Base-by-base conservation (phyloP, 1,140 invertebrate genomes). In the Chironomus striatipennis region DNA sequence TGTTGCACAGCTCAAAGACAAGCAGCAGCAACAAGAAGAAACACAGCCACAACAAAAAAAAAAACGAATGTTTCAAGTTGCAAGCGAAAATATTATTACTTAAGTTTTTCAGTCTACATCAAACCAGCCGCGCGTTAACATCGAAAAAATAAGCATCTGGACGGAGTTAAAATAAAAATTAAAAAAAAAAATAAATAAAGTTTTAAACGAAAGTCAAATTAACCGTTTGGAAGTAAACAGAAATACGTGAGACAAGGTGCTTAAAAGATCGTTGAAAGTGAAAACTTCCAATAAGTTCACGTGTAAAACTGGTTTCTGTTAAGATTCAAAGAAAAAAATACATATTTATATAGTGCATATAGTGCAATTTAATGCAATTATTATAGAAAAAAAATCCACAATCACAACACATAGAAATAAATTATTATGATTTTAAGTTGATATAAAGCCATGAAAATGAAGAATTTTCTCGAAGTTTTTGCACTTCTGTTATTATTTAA, bases 91-190 rank as follows among this genome's bases (percentile, higher is more conserved):
- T 9, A 17, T 18, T 17, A 70, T 70, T 70, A 34, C 24, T 34
- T 34, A 34, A 34, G 24, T 70, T 21, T 20, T 70, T 70, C 64
- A 70, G 65, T 70, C 65, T 7, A 70, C 65, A 70, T 70, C 65
- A 21, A 70, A 21, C 65, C 65, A 21, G 65, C 65, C 17, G 17
- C 18, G 65, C 18, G 18, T 70, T 18, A 70, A 70, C 65, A 70
- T 18, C 65, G 17, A 20, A 70, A 70, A 70, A 9, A n/a, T n/a
- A n/a, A 57, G 47, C 47, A 57, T 57, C 18, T 70, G 0, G 9
- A 20, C 65, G 17, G 8, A n/a, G 17, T 20, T 18, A 17, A 70
- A n/a, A n/a, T n/a, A n/a, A n/a, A n/a, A n/a, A n/a, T n/a, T n/a
- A n/a, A n/a, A n/a, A n/a, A n/a, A 70, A 70, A 70, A 2, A 70